A percentile compares a stretch with the other conserved stretches of the same genome.
phyloP scores from a whole-genome alignment of 2,888 invertebrate species.

The Branchellion lobata region DNA sequence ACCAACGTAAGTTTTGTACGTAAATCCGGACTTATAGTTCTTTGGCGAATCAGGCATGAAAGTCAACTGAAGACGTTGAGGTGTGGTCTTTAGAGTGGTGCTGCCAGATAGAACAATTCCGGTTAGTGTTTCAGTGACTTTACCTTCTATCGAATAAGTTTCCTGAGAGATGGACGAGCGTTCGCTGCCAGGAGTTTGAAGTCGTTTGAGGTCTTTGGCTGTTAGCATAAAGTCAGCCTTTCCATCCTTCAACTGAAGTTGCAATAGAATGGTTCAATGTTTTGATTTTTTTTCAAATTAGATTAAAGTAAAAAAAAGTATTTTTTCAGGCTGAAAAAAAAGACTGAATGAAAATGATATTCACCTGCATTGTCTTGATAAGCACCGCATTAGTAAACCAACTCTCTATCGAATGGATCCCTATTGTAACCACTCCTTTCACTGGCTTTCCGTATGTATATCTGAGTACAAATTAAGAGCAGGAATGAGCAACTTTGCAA shows the following conservation, averaged over 20 bases:
- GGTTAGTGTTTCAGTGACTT: slow-evolving; percentile 42
- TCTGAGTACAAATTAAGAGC: slow-evolving; percentile 18
- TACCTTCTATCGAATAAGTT: background rate
- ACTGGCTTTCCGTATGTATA: slow-evolving; percentile 44
- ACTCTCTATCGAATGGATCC: too few species aligned
- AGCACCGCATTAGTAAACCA: too few species aligned
- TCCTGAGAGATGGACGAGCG: background rate
- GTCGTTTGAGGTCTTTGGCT: background rate
- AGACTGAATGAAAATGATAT: too few species aligned
- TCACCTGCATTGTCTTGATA: too few species aligned
- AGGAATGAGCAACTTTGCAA: too few species aligned
- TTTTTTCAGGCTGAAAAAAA: background rate
- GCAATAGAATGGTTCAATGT: too few species aligned
- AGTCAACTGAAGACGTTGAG: background rate
- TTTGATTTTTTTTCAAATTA: background rate
- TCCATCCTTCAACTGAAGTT: slow-evolving; percentile 27
- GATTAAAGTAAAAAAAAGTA: background rate
- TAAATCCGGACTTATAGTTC: slow-evolving; percentile 3
- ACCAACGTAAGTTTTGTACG: background rate
- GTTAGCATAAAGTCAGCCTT: slow-evolving; percentile 30
- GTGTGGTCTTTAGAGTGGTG: background rate
- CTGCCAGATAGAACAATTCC: slow-evolving; percentile 12
- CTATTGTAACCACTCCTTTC: slow-evolving; percentile 26
- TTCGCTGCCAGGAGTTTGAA: background rate
- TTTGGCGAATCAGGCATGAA: slow-evolving; percentile 2